Percentiles rank a stretch among this genome's conserved stretches.
These are phyloP conservation scores for Nezara viridula DNA, from an alignment of 2,888 invertebrate species.

Conservation along the genomic window DNA sequence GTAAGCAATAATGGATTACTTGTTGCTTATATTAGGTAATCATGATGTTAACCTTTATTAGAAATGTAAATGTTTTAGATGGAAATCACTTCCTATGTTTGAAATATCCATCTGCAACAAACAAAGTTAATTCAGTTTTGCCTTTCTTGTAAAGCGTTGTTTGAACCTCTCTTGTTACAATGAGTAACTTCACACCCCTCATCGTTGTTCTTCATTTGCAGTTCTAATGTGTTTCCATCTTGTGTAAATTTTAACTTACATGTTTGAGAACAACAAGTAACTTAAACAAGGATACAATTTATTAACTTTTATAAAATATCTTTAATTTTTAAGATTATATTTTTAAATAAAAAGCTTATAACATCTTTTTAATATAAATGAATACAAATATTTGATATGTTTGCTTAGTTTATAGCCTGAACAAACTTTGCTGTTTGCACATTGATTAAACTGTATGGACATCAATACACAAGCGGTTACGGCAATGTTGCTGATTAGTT, in stretches of 20 bases:
- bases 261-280: background rate
- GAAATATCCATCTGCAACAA: background rate
- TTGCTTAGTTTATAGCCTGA: too few relatives aligned
- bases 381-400: background rate
- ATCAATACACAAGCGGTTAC: background rate
- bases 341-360: too few relatives aligned
- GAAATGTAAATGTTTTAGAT: too few relatives aligned
- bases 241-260: background rate
- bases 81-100: too few relatives aligned
- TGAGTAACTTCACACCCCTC: background rate
- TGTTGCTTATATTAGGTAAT: too few relatives aligned
- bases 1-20: too few relatives aligned
- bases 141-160: background rate
- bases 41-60: too few relatives aligned
- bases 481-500: background rate
- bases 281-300: too few relatives aligned
- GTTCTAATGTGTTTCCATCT: background rate
- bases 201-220: background rate
- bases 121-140: background rate
- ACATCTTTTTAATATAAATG: too few relatives aligned
- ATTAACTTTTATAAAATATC: too few relatives aligned
- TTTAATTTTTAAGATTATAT: too few relatives aligned
- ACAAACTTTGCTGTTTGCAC: background rate
- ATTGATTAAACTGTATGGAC: constrained; percentile 9
- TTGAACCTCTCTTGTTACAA: background rate